Conservation (phyloP, 2,888 invertebrate genomes). For the Carcina quercana region DNA sequence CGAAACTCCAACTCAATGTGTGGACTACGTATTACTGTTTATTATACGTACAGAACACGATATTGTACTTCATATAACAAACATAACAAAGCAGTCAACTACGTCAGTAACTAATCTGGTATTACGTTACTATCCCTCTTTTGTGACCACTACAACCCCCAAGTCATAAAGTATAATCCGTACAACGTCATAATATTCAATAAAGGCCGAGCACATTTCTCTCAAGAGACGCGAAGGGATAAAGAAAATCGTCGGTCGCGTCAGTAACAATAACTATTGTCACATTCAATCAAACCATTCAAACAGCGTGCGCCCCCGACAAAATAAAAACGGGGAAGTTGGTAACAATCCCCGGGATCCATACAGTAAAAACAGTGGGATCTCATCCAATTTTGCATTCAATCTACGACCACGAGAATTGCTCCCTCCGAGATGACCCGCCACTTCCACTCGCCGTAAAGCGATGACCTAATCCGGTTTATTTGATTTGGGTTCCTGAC, state of each 20-base stretch:
- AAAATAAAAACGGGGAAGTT: constrained; percentile 52
- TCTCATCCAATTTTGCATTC: constrained; percentile 74
- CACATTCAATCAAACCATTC: constrained; percentile 68
- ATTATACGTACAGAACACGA: too few species aligned
- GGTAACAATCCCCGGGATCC: constrained; percentile 49
- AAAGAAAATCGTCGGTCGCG: constrained; percentile 16
- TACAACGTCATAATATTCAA: constrained; percentile 31
- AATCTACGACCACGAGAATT: constrained; percentile 71
- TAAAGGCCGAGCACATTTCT: constrained; percentile 35
- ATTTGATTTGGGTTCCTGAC: constrained; percentile 67
- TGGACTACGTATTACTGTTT: too few species aligned
- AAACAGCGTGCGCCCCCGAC: constrained; percentile 49
- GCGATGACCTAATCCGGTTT: constrained; percentile 71
- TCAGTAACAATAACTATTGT: constrained; percentile 64
- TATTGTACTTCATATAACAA: too few species aligned
- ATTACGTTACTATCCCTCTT: constrained; percentile 13
- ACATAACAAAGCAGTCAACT: too few species aligned
- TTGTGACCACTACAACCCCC: constrained; percentile 20
- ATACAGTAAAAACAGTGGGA: constrained; percentile 67
- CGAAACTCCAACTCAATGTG: too few species aligned
- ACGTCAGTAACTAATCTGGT: constrained; percentile 1
- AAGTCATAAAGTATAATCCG: constrained; percentile 26
- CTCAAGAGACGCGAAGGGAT: constrained; percentile 32
- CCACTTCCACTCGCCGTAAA: constrained; percentile 66
- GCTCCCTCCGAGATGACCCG: constrained; percentile 70